These are phyloP conservation scores for Bathynomus jamesi DNA, from an alignment of 1,140 invertebrate species.

Conservation along the genomic window DNA sequence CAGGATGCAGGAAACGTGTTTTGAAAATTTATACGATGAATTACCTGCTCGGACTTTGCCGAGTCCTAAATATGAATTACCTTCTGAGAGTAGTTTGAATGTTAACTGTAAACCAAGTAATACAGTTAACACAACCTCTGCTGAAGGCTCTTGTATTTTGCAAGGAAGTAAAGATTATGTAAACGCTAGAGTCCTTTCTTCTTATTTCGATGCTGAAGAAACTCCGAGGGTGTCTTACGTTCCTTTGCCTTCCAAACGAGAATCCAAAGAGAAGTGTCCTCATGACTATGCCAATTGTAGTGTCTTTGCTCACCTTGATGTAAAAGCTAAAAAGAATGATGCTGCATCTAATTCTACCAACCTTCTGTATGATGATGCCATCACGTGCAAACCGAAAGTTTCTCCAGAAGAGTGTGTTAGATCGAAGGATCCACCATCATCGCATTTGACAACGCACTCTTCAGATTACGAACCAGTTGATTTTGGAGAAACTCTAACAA, in stretches of 20 bases:
- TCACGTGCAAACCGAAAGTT: not conserved
- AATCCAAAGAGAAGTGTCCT: conserved; percentile 15
- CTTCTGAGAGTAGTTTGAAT: conserved; percentile 2
- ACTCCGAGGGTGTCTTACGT: conserved; percentile 20
- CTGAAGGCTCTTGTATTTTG: too few species aligned
- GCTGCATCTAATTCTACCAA: conserved; percentile 11
- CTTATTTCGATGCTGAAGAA: conserved; percentile 19
- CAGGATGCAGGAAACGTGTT: not conserved
- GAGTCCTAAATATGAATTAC: not conserved
- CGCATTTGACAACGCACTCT: too few species aligned
- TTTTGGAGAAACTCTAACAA: conserved; percentile 27
- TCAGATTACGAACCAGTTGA: conserved; percentile 23
- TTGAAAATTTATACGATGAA: not conserved
- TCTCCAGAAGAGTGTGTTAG: conserved; percentile 17
- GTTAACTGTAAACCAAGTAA: not conserved
- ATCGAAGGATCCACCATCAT: conserved; percentile 21
- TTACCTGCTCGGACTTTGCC: not conserved
- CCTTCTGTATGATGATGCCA: conserved; percentile 7
- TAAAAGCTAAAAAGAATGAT: conserved; percentile 6
- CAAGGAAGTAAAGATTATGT: conserved; percentile 23
- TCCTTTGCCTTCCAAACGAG: conserved; percentile 27
- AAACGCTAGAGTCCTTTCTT: conserved; percentile 27
- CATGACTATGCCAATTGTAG: conserved; percentile 33
- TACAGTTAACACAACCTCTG: not conserved
- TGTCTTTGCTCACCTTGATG: not conserved